Evolutionary conservation across 2,888 invertebrate species (phyloP).

Genomic region (Sinotaia quadrata): DNA sequence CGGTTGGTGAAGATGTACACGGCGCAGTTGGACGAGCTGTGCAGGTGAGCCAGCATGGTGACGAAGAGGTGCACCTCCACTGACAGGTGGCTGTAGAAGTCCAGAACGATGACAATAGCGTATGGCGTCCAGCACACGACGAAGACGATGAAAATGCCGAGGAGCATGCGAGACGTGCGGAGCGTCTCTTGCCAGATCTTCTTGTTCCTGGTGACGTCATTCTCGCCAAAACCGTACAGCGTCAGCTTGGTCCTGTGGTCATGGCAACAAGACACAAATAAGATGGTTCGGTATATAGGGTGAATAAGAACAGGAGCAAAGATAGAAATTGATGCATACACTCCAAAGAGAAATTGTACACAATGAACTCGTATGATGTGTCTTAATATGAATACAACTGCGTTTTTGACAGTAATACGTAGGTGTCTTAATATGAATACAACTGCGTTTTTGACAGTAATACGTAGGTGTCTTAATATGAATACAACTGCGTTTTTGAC

Average conservation of each 20-base stretch:
- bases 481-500: too few species aligned
- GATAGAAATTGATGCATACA: too few species aligned
- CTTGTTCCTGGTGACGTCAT: conserved; percentile 44
- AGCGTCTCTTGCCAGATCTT: conserved; percentile 54
- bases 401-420: too few species aligned
- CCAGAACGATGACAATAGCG: conserved; percentile 56
- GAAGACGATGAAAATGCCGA: conserved; percentile 58
- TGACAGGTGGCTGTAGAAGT: conserved; percentile 43
- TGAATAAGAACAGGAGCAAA: not conserved
- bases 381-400: too few species aligned
- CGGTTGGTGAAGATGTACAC: conserved; percentile 57
- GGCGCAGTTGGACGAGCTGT: conserved; percentile 58
- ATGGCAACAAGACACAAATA: too few species aligned
- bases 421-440: too few species aligned
- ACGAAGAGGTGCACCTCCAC: conserved; percentile 57
- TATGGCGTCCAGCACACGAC: conserved; percentile 65
- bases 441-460: too few species aligned
- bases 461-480: too few species aligned
- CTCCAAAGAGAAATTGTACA: too few species aligned
- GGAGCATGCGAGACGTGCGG: conserved; percentile 55
- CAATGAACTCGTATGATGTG: too few species aligned
- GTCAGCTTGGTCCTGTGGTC: conserved; percentile 52
- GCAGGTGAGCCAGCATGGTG: conserved; percentile 62
- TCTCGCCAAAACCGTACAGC: conserved; percentile 48
- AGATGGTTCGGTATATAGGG: not conserved